Evolutionary conservation across 2,113 vertebrate species (phyloP).

Genomic region (Bombycilla garrulus): DNA sequence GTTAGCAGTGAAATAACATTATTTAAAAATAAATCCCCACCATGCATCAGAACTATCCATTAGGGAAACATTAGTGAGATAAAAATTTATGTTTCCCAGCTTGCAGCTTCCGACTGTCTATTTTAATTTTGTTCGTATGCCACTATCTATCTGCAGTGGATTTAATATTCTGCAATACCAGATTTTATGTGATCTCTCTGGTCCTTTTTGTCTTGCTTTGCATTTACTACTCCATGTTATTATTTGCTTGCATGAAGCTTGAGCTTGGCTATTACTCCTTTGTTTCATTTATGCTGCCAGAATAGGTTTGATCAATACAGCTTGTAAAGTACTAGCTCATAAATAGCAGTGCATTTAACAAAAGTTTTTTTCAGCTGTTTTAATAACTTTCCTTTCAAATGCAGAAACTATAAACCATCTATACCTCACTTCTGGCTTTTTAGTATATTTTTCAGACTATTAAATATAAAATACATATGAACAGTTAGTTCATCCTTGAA

Average conservation of each 20-base stretch:
- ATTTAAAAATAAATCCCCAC: constrained; percentile 50
- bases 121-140: constrained; percentile 57
- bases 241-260: constrained; percentile 12
- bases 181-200: constrained; percentile 27
- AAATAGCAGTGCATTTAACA: constrained; percentile 34
- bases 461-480: constrained; percentile 20
- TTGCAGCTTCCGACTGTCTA: constrained; percentile 16
- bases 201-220: constrained; percentile 23
- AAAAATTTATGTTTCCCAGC: constrained; percentile 33
- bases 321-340: constrained; percentile 3
- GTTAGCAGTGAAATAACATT: constrained; percentile 37
- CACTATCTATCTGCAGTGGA: constrained; percentile 12
- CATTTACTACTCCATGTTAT: constrained; percentile 17
- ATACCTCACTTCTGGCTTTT: neutral
- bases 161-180: constrained; percentile 31
- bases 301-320: constrained; percentile 41
- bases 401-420: neutral
- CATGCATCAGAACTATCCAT: neutral
- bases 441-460: neutral
- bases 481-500: constrained; percentile 59
- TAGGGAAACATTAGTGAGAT: constrained; percentile 42
- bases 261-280: neutral
- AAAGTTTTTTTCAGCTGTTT: constrained; percentile 3
- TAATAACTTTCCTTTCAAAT: constrained; percentile 22
- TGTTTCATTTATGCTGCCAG: constrained; percentile 10